Conservation (phyloP, 1,140 invertebrate species). For the Schlechtendalia chinensis region DNA sequence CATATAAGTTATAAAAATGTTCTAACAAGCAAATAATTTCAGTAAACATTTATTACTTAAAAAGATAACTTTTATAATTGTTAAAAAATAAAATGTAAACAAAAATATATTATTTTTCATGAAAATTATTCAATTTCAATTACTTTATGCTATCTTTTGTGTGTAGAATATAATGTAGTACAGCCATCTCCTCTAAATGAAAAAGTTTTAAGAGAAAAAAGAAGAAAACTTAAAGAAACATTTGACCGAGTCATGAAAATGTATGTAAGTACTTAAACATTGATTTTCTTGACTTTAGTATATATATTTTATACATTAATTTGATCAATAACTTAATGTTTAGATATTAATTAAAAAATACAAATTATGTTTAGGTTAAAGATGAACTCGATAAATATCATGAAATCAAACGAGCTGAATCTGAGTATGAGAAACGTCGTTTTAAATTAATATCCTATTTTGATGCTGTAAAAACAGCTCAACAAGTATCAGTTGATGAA, state of each 20-base stretch:
- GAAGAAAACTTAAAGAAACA: slow-evolving; percentile 93
- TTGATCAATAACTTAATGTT: slow-evolving; percentile 15
- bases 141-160: slow-evolving; percentile 37
- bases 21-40: too few relatives aligned
- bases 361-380: slow-evolving; percentile 71
- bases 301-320: background rate
- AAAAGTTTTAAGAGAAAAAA: slow-evolving; percentile 94
- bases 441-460: slow-evolving; percentile 85
- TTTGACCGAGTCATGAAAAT: slow-evolving; percentile 89
- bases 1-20: too few relatives aligned
- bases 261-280: slow-evolving; percentile 78
- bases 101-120: too few relatives aligned
- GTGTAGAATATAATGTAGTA: slow-evolving; percentile 89
- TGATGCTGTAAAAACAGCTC: slow-evolving; percentile 91
- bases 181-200: slow-evolving; percentile 92
- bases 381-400: slow-evolving; percentile 93
- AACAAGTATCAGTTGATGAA: slow-evolving; percentile 88
- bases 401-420: slow-evolving; percentile 85
- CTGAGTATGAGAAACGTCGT: slow-evolving; percentile 88
- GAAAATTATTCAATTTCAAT: too few relatives aligned
- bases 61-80: too few relatives aligned
- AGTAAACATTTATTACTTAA: too few relatives aligned
- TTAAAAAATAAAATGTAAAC: too few relatives aligned
- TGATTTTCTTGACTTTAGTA: background rate
- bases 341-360: slow-evolving; percentile 5